Evolutionary conservation across 1,140 invertebrate species (phyloP).

Genomic region (Aphelenchoides fujianensis): DNA sequence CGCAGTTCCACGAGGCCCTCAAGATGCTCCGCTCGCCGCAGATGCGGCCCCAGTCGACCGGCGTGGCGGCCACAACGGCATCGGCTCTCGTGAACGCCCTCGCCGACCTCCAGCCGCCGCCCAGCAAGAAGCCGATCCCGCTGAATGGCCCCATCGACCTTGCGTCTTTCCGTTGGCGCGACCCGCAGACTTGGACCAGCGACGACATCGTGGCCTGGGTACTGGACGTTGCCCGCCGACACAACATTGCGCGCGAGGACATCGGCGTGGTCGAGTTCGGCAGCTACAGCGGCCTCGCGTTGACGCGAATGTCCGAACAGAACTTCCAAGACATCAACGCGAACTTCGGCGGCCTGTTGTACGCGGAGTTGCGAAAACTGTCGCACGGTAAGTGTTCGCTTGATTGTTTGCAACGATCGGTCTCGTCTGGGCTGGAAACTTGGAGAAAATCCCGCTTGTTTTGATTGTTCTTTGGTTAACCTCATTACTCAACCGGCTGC

Average conservation of each 20-base stretch:
- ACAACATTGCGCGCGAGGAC: constrained; percentile 56
- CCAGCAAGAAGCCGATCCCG: constrained; percentile 48
- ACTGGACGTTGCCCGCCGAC: constrained; percentile 54
- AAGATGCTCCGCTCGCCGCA: constrained; percentile 11
- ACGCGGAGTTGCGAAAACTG: constrained; percentile 52
- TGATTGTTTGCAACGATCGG: constrained; percentile 16
- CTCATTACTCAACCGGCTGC: too few relatives aligned
- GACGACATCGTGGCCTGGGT: constrained; percentile 62
- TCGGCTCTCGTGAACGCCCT: not conserved
- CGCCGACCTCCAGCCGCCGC: constrained; percentile 1
- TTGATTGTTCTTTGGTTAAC: too few relatives aligned
- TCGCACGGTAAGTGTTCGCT: constrained; percentile 35
- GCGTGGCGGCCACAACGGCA: not conserved
- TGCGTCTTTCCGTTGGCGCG: constrained; percentile 48
- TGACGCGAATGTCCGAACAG: constrained; percentile 55
- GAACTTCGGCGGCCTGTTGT: constrained; percentile 51
- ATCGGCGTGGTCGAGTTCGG: constrained; percentile 54
- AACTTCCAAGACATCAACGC: constrained; percentile 55
- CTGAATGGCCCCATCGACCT: constrained; percentile 56
- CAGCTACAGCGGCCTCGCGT: constrained; percentile 32
- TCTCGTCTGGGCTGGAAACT: too few relatives aligned
- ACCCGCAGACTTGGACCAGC: constrained; percentile 52
- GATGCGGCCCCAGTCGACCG: not conserved
- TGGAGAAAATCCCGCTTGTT: not conserved
- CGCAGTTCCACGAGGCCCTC: not conserved